Evolutionary conservation across 2,113 vertebrate species (phyloP).

Genomic region (Euleptes europaea): DNA sequence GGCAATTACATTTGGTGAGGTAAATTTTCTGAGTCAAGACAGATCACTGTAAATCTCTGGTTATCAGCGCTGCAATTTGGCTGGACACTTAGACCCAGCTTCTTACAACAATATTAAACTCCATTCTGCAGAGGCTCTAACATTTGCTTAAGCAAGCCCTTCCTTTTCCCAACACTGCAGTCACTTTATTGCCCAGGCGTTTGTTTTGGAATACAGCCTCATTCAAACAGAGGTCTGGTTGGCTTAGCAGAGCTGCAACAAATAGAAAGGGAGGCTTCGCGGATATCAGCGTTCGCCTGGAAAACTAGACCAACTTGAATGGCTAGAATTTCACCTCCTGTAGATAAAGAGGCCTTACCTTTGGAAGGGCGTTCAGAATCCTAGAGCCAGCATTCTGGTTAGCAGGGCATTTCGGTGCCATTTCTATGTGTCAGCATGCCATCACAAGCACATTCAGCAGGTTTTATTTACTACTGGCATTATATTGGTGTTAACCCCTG

Average conservation of each 20-base stretch:
- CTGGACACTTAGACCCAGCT: background rate
- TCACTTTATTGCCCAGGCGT: background rate
- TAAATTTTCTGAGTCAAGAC: slow-evolving; percentile 8
- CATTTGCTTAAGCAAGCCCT: background rate
- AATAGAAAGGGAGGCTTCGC: background rate
- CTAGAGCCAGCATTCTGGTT: background rate
- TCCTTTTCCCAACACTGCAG: background rate
- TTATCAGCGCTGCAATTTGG: background rate
- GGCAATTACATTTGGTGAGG: background rate
- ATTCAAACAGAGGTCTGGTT: background rate
- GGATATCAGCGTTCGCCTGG: background rate
- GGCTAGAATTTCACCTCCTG: background rate
- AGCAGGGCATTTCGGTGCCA: background rate
- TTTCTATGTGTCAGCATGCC: background rate
- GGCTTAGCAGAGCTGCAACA: background rate
- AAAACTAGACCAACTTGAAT: background rate
- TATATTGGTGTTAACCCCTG: background rate
- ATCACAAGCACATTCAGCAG: background rate
- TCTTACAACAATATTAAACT: background rate
- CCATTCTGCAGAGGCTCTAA: background rate
- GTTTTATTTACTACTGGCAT: background rate
- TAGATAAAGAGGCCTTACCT: background rate
- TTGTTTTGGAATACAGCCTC: background rate
- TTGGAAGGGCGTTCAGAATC: no score
- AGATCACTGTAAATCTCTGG: background rate